Conservation (phyloP, 2,797 vertebrate species). For the Oreortyx pictus region DNA sequence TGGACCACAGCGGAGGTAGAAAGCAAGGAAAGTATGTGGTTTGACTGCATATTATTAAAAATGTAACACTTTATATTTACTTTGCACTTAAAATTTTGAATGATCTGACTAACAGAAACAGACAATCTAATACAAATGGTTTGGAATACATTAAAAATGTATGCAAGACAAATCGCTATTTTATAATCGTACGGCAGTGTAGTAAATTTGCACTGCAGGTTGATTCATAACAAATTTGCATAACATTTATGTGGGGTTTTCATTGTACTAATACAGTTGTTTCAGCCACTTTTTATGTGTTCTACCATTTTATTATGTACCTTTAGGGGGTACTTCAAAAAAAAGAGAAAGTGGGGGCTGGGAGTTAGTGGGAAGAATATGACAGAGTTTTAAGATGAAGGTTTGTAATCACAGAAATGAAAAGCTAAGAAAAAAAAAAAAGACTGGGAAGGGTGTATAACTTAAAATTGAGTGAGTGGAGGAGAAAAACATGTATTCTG, state of each 20-base stretch:
- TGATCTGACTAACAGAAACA: constrained; percentile 74
- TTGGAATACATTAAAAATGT: constrained; percentile 75
- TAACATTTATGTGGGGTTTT: constrained; percentile 74
- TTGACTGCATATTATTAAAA: constrained; percentile 70
- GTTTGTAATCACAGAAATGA: constrained; percentile 49
- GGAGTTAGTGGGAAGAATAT: not conserved
- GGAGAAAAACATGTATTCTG: not conserved
- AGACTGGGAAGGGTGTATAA: constrained; percentile 3
- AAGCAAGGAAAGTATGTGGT: constrained; percentile 69
- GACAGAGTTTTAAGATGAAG: constrained; percentile 32
- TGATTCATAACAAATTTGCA: constrained; percentile 77
- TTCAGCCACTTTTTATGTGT: constrained; percentile 58
- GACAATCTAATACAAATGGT: constrained; percentile 70
- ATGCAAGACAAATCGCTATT: constrained; percentile 76
- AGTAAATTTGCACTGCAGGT: constrained; percentile 76
- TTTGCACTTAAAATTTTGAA: constrained; percentile 78
- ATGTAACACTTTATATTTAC: constrained; percentile 72
- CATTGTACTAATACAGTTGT: constrained; percentile 66
- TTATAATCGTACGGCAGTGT: constrained; percentile 68
- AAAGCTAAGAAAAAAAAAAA: constrained; percentile 8
- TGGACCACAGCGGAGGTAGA: constrained; percentile 58
- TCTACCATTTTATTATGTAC: constrained; percentile 46
- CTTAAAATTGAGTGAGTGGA: constrained; percentile 18
- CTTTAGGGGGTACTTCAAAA: constrained; percentile 36
- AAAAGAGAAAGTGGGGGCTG: constrained; percentile 20